Evolutionary conservation across 2,888 invertebrate genomes (phyloP), one percentile per base, ranked within the genome.

Genomic region (Nemotelus pantherinus): DNA sequence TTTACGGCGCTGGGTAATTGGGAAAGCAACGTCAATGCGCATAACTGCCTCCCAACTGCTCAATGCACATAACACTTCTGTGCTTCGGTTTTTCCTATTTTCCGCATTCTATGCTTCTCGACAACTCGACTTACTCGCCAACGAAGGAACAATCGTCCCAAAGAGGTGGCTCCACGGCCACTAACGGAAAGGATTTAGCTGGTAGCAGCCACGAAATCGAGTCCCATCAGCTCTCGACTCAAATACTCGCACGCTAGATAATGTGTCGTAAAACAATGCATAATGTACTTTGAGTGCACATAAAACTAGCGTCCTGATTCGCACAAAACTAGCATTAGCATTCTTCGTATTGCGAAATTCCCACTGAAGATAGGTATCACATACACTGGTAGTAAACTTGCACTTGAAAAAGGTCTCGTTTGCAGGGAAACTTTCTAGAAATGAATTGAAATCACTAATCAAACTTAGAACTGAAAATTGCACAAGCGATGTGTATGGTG

Each of bases 21-120:
- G 57, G 48, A 64, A 64, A 75, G 63, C n/a, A 39, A 75, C 68
- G 77, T 63, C 67, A 77, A 76, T 79, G 79, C 79, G 79, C 79
- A 79, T 79, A 79, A 79, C 79, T 77, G 77, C 77, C 68, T 57
- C 75, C 43, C 70, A 53, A 70, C 70, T 50, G 68, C 68, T 68
- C 68, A 68, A 68, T 68, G 48, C 68, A 50, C 68, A 39, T 68
- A 68, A 25, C 68, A 53, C 39, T 68, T n/a, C 7, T 41, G 3
- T 10, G 47, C 39, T 70, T 55, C 55, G 3, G 70, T 53, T 67
- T 60, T 70, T 68, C 67, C 48, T 5, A 50, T 68, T 68, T 70
- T 44, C 44, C 55, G 41, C 25, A 43, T 70, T 70, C 43, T 43
- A 53, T 55, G 43, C 48, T 55, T 70, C 55, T 9, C 70, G 55